Evolutionary conservation across 2,888 invertebrate genomes (phyloP).

Genomic region (Hydroisotoma schaefferi): DNA sequence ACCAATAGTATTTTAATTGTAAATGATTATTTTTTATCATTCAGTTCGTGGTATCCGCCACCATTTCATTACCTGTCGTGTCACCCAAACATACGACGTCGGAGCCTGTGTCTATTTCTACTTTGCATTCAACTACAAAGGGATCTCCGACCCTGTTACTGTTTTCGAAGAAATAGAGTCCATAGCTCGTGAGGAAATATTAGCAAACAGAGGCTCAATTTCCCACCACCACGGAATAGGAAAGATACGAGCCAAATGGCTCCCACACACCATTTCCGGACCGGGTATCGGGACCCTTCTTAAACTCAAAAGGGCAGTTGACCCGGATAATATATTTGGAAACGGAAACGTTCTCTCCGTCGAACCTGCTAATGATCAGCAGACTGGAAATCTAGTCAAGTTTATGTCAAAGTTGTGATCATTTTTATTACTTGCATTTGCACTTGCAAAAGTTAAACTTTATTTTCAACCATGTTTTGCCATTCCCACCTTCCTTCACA

Average conservation of each 20-base stretch:
- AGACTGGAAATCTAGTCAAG: too few relatives aligned
- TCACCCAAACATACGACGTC: constrained; percentile 95
- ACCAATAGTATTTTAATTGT: too few relatives aligned
- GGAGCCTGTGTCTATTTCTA: constrained; percentile 96
- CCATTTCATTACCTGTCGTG: constrained; percentile 71
- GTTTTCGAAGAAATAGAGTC: constrained; percentile 84
- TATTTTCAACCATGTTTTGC: too few relatives aligned
- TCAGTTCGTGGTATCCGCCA: constrained; percentile 58
- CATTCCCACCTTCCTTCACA: too few relatives aligned
- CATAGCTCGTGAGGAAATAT: constrained; percentile 83
- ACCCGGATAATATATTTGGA: constrained; percentile 93
- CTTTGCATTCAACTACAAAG: constrained; percentile 73
- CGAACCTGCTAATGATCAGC: too few relatives aligned
- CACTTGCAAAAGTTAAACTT: too few relatives aligned
- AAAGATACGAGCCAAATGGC: constrained; percentile 83
- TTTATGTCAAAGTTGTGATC: too few relatives aligned
- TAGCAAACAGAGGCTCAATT: constrained; percentile 84
- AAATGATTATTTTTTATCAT: too few relatives aligned
- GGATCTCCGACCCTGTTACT: constrained; percentile 65
- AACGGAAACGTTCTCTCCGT: constrained; percentile 73
- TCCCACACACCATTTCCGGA: constrained; percentile 75
- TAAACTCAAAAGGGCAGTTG: constrained; percentile 80
- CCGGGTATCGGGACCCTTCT: constrained; percentile 72
- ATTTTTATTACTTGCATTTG: too few relatives aligned
- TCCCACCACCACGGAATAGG: constrained; percentile 98